A percentile compares a stretch with the other conserved stretches of the same genome.
Evolutionary conservation across 2,797 vertebrate species (phyloP).

Genomic region (Cercopithecus neglectus): DNA sequence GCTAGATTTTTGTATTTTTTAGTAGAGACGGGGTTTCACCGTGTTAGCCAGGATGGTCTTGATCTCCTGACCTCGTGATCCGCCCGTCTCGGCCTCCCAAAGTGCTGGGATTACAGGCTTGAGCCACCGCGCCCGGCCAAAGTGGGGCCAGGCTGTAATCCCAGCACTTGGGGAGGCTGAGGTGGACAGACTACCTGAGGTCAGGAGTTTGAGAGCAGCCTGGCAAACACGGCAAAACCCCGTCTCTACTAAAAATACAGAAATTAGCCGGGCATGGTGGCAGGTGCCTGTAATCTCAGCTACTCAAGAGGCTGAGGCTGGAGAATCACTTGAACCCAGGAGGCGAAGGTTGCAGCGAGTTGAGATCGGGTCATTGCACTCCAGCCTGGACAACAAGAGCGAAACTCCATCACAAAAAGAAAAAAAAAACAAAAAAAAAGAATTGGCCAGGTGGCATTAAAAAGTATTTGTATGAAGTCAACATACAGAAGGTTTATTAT

Average conservation of each 20-base stretch:
- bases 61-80: too few species aligned
- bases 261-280: not conserved
- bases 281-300: not conserved
- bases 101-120: too few species aligned
- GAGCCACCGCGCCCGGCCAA: too few species aligned
- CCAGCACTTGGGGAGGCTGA: not conserved
- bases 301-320: not conserved
- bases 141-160: too few species aligned
- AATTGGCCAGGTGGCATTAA: not conserved
- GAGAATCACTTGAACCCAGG: too few species aligned
- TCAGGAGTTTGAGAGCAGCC: not conserved
- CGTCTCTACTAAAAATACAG: not conserved
- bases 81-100: too few species aligned
- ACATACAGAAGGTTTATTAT: not conserved
- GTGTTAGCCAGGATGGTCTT: too few species aligned
- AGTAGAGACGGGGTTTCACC: too few species aligned
- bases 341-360: not conserved
- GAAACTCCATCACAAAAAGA: not conserved
- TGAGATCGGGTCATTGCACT: not conserved
- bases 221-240: not conserved
- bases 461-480: slow-evolving; percentile 42
- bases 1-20: too few species aligned
- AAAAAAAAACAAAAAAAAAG: too few species aligned
- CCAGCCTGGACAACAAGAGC: not conserved
- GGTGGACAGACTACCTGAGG: not conserved